These are phyloP conservation scores for Odocoileus hemionus DNA, from an alignment of 2,113 vertebrate species.

Conservation along the genomic window DNA sequence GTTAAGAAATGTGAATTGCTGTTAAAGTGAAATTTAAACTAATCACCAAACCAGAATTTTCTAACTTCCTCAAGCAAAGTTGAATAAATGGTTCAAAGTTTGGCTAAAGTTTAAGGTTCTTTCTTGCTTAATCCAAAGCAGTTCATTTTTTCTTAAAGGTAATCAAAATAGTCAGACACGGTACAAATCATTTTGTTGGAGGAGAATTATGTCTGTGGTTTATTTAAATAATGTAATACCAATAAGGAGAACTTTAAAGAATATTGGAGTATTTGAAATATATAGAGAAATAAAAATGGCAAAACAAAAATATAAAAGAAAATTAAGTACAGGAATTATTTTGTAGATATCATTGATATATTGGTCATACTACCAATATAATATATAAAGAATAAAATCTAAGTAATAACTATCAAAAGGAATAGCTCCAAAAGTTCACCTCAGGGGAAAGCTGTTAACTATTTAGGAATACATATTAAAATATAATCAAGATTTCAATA, in stretches of 20 bases:
- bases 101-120: conserved; percentile 57
- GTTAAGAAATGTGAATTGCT: conserved; percentile 40
- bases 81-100: conserved; percentile 58
- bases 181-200: conserved; percentile 73
- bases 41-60: conserved; percentile 55
- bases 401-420: conserved; percentile 61
- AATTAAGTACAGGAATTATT: conserved; percentile 68
- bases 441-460: conserved; percentile 49
- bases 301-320: conserved; percentile 73
- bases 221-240: conserved; percentile 75
- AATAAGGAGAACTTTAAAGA: conserved; percentile 70
- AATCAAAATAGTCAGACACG: conserved; percentile 72
- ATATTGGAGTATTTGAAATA: conserved; percentile 69
- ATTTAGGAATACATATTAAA: conserved; percentile 49
- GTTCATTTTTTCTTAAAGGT: conserved; percentile 67
- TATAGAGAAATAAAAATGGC: conserved; percentile 73
- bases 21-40: conserved; percentile 46
- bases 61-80: conserved; percentile 46
- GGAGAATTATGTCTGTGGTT: conserved; percentile 71
- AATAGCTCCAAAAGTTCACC: conserved; percentile 54
- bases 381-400: conserved; percentile 53
- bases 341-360: conserved; percentile 64
- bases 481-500: conserved; percentile 37
- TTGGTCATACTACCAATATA: conserved; percentile 54
- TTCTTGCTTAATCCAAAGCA: conserved; percentile 69